Base-by-base conservation (phyloP, 2,113 vertebrate genomes). In the Cyanistes caeruleus region DNA sequence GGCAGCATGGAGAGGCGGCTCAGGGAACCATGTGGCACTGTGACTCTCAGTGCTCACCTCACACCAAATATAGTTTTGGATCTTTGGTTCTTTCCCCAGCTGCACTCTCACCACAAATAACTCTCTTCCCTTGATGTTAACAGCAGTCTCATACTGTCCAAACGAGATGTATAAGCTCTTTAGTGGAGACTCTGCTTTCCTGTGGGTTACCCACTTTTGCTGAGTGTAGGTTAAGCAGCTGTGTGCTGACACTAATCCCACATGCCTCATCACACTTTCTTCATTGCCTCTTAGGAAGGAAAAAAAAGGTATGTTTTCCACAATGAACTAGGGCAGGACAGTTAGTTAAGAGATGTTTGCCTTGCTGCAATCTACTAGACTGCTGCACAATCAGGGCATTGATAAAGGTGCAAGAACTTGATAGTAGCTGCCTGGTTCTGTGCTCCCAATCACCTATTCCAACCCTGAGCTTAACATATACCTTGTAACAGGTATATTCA, bases 41-140 rank as follows among this genome's bases (percentile, higher is more conserved):
- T 44, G 44, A 52, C 20, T 73, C 27, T 14, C 58, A 76, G 55
- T 13, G 18, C 31, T 59, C 33, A 48, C 7, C 18, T 78, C 58
- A 35, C 41, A 52, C 52, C n/a, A 74, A 30, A 52, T 27, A 10
- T 1, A 58, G 44, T 31, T 79, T 49, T 74, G 39, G 43, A 46
- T 81, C 33, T 22, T 72, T 78, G 21, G 4, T 46, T 82, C 23
- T 58, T 69, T 63, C 12, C 43, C 24, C 10, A 60, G 0, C 11
- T 33, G 39, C 49, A 37, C 33, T 49, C n/a, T 53, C 39, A 68
- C 3, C 0, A 0, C 6, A 15, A 37, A 48, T 18, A 46, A 13
- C 13, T 37, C 35, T 52, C 23, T 86, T 59, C 31, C 48, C 30
- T 24, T 31, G 19, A 37, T 28, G 12, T 37, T 80, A 46, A 24